Conservation (phyloP, 2,113 vertebrate genomes). For the Nesogale talazaci region DNA sequence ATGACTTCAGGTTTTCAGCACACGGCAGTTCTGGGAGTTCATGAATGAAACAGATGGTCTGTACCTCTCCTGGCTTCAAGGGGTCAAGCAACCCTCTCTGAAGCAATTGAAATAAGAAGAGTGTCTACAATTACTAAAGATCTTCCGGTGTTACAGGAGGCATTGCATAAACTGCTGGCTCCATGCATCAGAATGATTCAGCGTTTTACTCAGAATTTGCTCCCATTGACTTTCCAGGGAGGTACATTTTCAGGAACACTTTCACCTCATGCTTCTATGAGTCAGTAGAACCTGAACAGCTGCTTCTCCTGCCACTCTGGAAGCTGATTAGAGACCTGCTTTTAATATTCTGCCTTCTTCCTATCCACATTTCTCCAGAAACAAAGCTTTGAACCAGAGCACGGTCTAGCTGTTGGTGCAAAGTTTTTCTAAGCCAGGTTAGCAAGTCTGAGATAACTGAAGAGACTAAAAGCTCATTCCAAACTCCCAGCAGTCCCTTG, state of each 20-base stretch:
- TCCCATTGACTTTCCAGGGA: conserved; percentile 73
- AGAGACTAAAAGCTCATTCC: background rate
- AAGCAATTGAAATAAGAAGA: conserved; percentile 83
- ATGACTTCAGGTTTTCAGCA: conserved; percentile 7
- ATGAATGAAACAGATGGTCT: conserved; percentile 63
- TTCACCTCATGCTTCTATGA: conserved; percentile 54
- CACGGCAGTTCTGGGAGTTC: conserved; percentile 54
- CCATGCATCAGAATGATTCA: conserved; percentile 83
- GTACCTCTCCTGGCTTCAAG: conserved; percentile 72
- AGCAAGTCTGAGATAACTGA: background rate
- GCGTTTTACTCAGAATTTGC: conserved; percentile 73
- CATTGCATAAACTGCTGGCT: conserved; percentile 83
- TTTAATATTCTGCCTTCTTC: background rate
- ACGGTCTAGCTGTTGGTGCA: background rate
- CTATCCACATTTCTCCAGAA: background rate
- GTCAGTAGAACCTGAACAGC: background rate
- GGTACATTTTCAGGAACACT: conserved; percentile 64
- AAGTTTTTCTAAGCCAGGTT: background rate
- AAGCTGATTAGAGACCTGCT: background rate
- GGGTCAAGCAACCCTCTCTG: conserved; percentile 68
- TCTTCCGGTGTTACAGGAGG: conserved; percentile 82
- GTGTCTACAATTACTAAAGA: conserved; percentile 82
- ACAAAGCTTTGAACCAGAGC: background rate
- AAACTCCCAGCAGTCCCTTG: background rate
- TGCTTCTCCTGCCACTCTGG: background rate